Evolutionary conservation across 2,113 vertebrate species (phyloP).

Genomic region (Eublepharis macularius): DNA sequence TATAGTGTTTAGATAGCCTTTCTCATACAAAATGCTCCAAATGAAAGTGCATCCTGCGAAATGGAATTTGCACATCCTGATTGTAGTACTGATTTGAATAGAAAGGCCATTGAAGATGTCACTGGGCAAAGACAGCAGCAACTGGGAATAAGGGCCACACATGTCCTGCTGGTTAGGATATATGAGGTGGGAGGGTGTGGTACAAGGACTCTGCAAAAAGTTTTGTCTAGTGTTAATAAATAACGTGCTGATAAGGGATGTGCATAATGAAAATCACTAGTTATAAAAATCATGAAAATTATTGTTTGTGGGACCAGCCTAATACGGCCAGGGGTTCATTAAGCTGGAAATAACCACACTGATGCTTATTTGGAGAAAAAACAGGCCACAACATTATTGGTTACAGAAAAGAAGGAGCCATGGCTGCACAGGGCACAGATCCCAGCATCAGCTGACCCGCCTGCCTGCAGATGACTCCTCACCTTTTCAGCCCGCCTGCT

Average conservation of each 20-base stretch:
- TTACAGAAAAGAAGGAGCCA: too few relatives aligned
- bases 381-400: too few relatives aligned
- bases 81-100: conserved; percentile 17
- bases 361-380: too few relatives aligned
- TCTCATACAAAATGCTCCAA: background rate
- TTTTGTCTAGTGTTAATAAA: background rate
- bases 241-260: background rate
- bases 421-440: too few relatives aligned
- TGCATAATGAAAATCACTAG: too few relatives aligned
- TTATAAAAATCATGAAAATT: too few relatives aligned
- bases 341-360: too few relatives aligned
- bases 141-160: background rate
- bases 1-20: conserved; percentile 48
- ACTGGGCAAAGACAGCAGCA: background rate
- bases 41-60: conserved; percentile 37
- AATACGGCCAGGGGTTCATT: too few relatives aligned
- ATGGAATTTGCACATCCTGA: conserved; percentile 12
- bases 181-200: background rate
- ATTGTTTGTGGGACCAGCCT: too few relatives aligned
- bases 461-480: too few relatives aligned
- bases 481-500: too few relatives aligned
- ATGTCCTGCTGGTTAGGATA: background rate
- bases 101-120: background rate
- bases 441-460: too few relatives aligned
- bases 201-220: background rate